Evolutionary conservation across 1,140 invertebrate species (phyloP), one percentile per base, ranked within the genome.

Genomic region (Drosophila ficusphila): DNA sequence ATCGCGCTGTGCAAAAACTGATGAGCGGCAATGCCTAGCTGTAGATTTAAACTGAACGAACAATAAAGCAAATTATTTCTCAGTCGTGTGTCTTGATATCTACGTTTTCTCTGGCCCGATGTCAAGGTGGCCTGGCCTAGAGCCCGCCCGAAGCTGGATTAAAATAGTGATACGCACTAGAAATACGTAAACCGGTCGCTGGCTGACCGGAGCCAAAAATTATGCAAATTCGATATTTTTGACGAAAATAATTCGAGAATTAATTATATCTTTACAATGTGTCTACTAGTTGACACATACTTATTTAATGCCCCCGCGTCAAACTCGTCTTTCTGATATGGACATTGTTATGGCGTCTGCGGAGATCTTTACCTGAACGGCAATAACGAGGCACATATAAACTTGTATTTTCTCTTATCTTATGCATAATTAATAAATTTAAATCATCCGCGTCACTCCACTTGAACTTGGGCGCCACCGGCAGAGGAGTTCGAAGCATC

Each of bases 1-100:
- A 94, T 89, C 92, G 92, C 56, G 93, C 93, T 79, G 93, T 95
- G 0, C 94, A 94, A 77, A 94, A 92, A 90, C 92, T 95, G 11
- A 94, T 95, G 93, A 93, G 92, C 64, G 93, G 92, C 60, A 92
- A 76, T 74, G 58, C 57, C 3, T 91, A 74, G 52, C 14, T 21
- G 36, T 42, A 21, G 25, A 36, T 41, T 34, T 7, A 21, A 27
- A 38, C 14, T 16, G 18, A 67, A 14, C 27, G 16, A 33, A 41
- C 21, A 67, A 67, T 67, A 67, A 68, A 68, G 27, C 36, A 33
- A 52, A 42, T 33, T 42, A 67, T 42, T 67, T 67, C 52, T 52
- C 44, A 18, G 1, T 19, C n/a, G n/a, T 14, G 18, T 12, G 53
- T 47, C 19, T 47, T 1, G 36, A 31, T 14, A 16, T 33, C 12